Percentiles rank a stretch among this genome's conserved stretches.
phyloP scores from a whole-genome alignment of 1,140 invertebrate species.

The Neodiprion pinetum region DNA sequence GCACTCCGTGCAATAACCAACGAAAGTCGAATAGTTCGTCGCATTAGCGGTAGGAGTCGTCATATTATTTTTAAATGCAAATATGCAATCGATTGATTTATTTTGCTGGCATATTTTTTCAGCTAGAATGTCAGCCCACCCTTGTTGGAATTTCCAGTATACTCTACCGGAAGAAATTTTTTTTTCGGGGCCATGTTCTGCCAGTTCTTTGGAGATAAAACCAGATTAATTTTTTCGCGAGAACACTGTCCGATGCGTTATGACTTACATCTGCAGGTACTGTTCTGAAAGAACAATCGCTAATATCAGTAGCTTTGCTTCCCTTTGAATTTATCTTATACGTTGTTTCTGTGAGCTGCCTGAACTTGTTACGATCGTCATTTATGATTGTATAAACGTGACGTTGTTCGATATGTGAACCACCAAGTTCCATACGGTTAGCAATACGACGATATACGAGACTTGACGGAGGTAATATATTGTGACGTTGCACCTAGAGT shows the following conservation, averaged over 20 bases:
- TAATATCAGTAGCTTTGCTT: neutral
- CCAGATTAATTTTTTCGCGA: neutral
- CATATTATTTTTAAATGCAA: no score
- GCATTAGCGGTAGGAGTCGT: no score
- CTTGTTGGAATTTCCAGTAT: slow-evolving; percentile 21
- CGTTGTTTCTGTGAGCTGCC: neutral
- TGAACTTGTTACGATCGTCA: slow-evolving; percentile 4
- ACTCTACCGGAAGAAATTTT: slow-evolving; percentile 14
- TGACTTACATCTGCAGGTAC: neutral
- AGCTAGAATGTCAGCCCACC: slow-evolving; percentile 21
- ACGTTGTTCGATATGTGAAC: neutral
- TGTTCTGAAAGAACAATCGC: neutral
- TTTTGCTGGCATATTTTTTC: no score
- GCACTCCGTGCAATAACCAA: slow-evolving; percentile 22
- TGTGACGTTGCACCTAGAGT: no score
- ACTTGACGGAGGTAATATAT: neutral
- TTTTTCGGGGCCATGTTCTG: slow-evolving; percentile 15
- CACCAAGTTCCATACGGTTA: neutral
- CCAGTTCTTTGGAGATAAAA: slow-evolving; percentile 4
- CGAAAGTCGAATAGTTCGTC: neutral
- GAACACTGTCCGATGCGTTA: neutral
- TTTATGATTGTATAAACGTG: neutral
- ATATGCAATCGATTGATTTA: no score
- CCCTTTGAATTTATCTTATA: neutral
- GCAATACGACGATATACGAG: neutral